Evolutionary conservation across 2,797 vertebrate genomes (phyloP).

Genomic region (Microhierax caerulescens): DNA sequence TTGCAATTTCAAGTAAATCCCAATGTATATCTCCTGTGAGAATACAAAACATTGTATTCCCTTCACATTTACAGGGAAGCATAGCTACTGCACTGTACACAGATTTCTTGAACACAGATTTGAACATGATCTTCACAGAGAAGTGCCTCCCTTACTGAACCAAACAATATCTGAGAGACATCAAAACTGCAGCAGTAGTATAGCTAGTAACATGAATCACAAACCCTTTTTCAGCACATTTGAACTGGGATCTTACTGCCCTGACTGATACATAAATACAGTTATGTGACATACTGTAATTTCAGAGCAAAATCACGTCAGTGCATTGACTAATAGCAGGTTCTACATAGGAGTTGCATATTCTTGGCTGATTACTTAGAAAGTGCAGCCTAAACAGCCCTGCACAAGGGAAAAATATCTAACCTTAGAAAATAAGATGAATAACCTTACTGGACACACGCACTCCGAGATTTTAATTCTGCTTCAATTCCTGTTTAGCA

Average conservation of each 20-base stretch:
- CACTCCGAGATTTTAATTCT: conserved; percentile 46
- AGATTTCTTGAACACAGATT: not conserved
- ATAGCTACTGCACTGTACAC: not conserved
- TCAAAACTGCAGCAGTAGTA: not conserved
- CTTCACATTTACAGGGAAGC: not conserved
- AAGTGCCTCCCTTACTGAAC: conserved; percentile 30
- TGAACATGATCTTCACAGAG: not conserved
- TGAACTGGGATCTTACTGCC: not conserved
- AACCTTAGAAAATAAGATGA: conserved; percentile 35
- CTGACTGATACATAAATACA: conserved; percentile 14
- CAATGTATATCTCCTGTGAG: not conserved
- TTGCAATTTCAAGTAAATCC: not conserved
- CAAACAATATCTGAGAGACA: conserved; percentile 43
- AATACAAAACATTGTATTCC: not conserved
- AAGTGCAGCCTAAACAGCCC: not conserved
- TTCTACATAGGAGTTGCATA: not conserved
- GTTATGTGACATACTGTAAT: conserved; percentile 35
- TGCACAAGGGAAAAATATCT: not conserved
- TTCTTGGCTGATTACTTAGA: conserved; percentile 10
- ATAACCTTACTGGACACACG: conserved; percentile 38
- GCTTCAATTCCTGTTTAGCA: conserved; percentile 56
- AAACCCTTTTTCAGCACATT: not conserved
- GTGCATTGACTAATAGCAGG: conserved; percentile 27
- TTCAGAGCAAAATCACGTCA: conserved; percentile 46
- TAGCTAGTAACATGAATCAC: not conserved